These are phyloP conservation scores for Apostichopus californicus DNA, from an alignment of 35 echinoderm and acorn worm genomes.

Conservation along the genomic window DNA sequence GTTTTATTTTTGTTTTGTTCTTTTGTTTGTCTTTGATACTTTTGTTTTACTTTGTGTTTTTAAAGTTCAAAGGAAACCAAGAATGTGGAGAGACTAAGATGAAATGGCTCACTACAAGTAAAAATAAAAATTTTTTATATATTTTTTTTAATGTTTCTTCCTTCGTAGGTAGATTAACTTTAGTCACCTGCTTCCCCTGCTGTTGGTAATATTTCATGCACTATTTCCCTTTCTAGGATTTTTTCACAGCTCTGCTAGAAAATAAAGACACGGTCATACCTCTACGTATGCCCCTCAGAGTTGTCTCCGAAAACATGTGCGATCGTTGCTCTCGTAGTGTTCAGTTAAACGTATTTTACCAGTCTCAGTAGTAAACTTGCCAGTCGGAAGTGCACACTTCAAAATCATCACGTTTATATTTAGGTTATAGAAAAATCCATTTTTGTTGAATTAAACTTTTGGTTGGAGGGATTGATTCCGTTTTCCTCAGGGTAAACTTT, in stretches of 20 bases:
- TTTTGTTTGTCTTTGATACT: slow-evolving; percentile 14
- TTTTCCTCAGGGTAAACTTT: no score
- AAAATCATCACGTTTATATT: no score
- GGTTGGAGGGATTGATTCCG: no score
- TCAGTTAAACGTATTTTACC: no score
- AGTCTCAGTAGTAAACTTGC: no score
- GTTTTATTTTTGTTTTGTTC: not conserved
- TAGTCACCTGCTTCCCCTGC: slow-evolving; percentile 43
- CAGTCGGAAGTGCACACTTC: no score
- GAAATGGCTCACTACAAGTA: slow-evolving; percentile 22
- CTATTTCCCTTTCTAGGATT: slow-evolving; percentile 28
- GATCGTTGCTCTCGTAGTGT: no score
- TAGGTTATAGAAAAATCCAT: no score
- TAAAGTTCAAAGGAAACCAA: slow-evolving; percentile 46
- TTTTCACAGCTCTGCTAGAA: not conserved
- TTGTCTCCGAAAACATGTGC: no score
- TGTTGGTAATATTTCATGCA: slow-evolving; percentile 52
- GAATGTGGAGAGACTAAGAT: slow-evolving; percentile 44
- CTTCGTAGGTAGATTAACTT: slow-evolving; percentile 37
- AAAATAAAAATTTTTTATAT: not conserved
- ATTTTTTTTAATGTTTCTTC: not conserved
- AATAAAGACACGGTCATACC: no score
- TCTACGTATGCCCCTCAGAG: no score
- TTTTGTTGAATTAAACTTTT: no score
- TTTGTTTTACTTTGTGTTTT: slow-evolving; percentile 41